Evolutionary conservation across 2,888 invertebrate genomes (phyloP).

Genomic region (Tuberolachnus salignus): DNA sequence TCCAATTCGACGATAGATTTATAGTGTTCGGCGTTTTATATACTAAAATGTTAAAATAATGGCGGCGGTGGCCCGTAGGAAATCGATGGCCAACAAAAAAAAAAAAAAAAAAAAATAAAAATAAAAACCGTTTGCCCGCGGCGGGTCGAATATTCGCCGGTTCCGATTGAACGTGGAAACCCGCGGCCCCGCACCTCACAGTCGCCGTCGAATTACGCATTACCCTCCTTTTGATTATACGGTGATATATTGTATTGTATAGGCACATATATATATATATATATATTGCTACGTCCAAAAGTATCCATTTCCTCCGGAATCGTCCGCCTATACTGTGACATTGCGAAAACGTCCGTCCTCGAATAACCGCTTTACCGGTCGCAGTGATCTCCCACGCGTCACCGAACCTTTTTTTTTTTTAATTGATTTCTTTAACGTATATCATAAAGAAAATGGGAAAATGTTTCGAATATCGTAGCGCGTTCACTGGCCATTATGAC

Average conservation of each 20-base stretch:
- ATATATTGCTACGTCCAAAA: background rate
- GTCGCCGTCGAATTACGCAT: too few species aligned
- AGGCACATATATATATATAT: too few species aligned
- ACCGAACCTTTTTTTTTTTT: too few species aligned
- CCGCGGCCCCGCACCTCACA: background rate
- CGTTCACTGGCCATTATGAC: too few species aligned
- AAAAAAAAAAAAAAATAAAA: too few species aligned
- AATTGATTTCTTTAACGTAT: background rate
- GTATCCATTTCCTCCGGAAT: background rate
- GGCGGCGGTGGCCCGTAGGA: background rate
- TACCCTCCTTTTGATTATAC: too few species aligned
- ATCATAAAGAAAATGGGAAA: background rate
- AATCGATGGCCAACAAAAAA: background rate
- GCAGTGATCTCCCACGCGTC: too few species aligned
- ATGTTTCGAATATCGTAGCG: background rate
- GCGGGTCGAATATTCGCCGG: background rate
- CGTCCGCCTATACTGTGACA: background rate
- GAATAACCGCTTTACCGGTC: background rate
- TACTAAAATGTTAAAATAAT: slow-evolving; percentile 36
- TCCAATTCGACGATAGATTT: slow-evolving; percentile 45
- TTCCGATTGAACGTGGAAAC: slow-evolving; percentile 5
- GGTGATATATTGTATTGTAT: too few species aligned
- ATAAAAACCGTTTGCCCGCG: too few species aligned
- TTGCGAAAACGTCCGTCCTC: background rate
- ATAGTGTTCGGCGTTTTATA: background rate